phyloP scores from a whole-genome alignment of 1,140 invertebrate species.

The Drosophila tani region DNA sequence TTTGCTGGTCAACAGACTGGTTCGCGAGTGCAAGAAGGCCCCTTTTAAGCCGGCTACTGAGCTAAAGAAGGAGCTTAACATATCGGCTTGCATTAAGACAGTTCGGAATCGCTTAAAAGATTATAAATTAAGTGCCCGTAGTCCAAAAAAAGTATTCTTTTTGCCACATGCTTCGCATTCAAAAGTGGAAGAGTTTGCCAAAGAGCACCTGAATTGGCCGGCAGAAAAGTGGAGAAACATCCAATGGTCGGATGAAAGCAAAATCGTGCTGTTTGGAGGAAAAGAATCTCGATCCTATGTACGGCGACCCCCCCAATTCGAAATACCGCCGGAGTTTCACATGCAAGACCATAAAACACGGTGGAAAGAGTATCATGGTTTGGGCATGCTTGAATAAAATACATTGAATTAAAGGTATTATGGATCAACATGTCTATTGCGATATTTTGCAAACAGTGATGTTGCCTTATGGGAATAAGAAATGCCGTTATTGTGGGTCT shows the following conservation, averaged over 20 bases:
- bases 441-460: too few species aligned
- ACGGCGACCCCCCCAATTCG: background rate
- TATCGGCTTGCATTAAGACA: background rate
- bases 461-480: background rate
- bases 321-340: background rate
- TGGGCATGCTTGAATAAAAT: background rate
- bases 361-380: background rate
- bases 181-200: background rate
- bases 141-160: too few species aligned
- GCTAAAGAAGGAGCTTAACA: background rate
- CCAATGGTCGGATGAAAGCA: background rate
- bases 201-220: background rate
- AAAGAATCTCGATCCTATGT: background rate
- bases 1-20: too few species aligned
- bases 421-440: background rate
- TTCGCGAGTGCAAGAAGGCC: background rate
- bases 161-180: background rate
- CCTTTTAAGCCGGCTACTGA: background rate
- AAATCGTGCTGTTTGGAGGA: background rate
- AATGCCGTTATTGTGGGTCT: background rate
- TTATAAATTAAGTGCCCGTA: background rate
- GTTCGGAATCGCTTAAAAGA: background rate
- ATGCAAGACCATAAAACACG: background rate
- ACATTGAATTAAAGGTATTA: slow-evolving; percentile 1
- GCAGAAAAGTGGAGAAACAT: background rate